Evolutionary conservation across 2,888 invertebrate genomes (phyloP), one percentile per base, ranked within the genome.

Genomic region (Scaeva pyrastri): DNA sequence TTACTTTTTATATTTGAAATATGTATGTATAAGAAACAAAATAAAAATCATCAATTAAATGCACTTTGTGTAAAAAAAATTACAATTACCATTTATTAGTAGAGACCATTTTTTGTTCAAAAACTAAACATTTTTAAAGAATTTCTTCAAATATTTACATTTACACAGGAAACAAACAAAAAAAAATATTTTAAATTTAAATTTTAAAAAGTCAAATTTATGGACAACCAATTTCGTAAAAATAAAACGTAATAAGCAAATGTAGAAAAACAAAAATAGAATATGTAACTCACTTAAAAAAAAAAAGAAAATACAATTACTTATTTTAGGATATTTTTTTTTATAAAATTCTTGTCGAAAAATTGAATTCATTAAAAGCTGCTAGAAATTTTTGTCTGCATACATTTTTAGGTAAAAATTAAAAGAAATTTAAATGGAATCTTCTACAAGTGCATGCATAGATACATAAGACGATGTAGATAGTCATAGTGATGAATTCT

Each of bases 131-230:
- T 64, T 31, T 64, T 45, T 45, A 2, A 62, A 43, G 12, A 26
- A 36, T 23, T 26, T n/a, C 31, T 56, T 43, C 10, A 62, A 64
- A 62, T 62, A 62, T 62, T 62, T 62, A 62, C 43, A 62, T 23
- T 14, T 50, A 50, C 8, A 60, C 60, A 41, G 2, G n/a, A 31
- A 31, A 45, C 11, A 52, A 10, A 11, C 12, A 3, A 52, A 36
- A 36, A 31, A 56, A 11, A 11, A 43, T 43, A 11, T 43, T 66
- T 66, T 66, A 12, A 66, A 64, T 36, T 66, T 11, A 43, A 66
- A 60, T n/a, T n/a, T n/a, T n/a, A 19, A 16, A 16, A 19, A 21
- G 11, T 1, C 6, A 48, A 48, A 66, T 66, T 66, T 66, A 66
- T 31, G 31, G 14, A 48, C 48, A 66, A 36, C 45, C 26, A 64